A percentile compares a stretch with the other conserved stretches of the same genome.
Conservation (phyloP, 1,140 invertebrate species). For the Drosophila kepulauana region DNA sequence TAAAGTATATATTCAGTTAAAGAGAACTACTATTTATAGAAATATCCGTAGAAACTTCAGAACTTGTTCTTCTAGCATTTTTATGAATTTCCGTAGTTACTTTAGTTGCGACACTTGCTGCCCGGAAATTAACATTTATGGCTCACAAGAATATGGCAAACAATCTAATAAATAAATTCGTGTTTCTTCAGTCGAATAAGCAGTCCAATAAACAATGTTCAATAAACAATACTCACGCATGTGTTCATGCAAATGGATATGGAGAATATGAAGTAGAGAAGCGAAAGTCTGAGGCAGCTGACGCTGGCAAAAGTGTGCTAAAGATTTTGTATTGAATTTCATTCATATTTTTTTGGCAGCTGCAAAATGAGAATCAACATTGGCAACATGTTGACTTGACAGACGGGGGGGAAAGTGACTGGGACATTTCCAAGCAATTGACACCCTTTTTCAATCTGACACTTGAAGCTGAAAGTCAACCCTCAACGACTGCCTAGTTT, state of each 20-base stretch:
- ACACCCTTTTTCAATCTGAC: slow-evolving; percentile 74
- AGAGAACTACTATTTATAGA: too few relatives aligned
- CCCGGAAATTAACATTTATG: slow-evolving; percentile 53
- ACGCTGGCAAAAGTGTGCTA: slow-evolving; percentile 39
- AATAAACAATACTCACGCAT: slow-evolving; percentile 20
- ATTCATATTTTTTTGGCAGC: slow-evolving; percentile 71
- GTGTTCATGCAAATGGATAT: background rate
- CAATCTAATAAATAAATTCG: slow-evolving; percentile 59
- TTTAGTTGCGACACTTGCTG: slow-evolving; percentile 20
- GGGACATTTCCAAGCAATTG: slow-evolving; percentile 72
- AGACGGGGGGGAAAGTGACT: slow-evolving; percentile 30
- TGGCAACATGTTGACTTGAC: slow-evolving; percentile 82
- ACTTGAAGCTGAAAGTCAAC: slow-evolving; percentile 42
- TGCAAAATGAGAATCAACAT: slow-evolving; percentile 42
- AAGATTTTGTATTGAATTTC: slow-evolving; percentile 62
- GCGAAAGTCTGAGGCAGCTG: slow-evolving; percentile 22
- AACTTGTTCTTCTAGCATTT: background rate
- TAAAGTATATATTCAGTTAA: too few relatives aligned
- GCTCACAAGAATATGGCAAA: slow-evolving; percentile 23
- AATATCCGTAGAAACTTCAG: too few relatives aligned
- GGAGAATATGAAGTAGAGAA: slow-evolving; percentile 25
- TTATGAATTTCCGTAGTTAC: background rate
- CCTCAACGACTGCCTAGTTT: slow-evolving; percentile 42
- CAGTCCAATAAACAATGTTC: slow-evolving; percentile 16
- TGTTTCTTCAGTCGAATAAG: slow-evolving; percentile 4